phyloP scores from a whole-genome alignment of 2,113 vertebrate genomes.

The Microcebus jonahi region DNA sequence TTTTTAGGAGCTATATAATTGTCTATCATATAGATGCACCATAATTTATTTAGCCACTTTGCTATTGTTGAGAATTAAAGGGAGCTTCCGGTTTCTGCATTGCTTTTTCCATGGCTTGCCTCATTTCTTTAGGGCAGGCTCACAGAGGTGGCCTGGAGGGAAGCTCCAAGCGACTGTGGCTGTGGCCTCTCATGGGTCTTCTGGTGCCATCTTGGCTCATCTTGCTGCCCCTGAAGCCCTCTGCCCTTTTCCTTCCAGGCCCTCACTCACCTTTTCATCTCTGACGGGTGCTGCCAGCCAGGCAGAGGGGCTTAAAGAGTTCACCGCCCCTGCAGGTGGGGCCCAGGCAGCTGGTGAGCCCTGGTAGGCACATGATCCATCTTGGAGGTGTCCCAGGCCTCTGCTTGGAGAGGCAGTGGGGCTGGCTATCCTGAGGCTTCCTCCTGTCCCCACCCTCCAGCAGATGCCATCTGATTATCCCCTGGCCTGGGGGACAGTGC shows the following conservation, averaged over 20 bases:
- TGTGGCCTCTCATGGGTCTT: accelerated
- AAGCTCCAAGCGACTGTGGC: not conserved
- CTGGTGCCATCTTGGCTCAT: not conserved
- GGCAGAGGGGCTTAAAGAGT: not conserved
- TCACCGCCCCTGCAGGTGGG: not conserved
- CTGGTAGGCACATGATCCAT: not conserved
- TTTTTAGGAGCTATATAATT: not conserved
- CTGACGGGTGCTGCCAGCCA: not conserved
- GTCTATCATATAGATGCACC: not conserved
- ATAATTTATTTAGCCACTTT: not conserved
- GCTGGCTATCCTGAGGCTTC: not conserved
- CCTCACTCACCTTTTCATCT: not conserved
- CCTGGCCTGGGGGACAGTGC: not conserved
- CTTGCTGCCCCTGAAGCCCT: not conserved
- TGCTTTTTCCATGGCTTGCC: not conserved
- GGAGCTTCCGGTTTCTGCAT: not conserved
- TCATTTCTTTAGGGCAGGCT: not conserved
- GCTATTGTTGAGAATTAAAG: not conserved
- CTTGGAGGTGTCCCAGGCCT: not conserved
- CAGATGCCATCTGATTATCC: not conserved
- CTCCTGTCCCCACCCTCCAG: not conserved
- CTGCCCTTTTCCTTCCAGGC: not conserved
- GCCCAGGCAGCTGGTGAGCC: not conserved
- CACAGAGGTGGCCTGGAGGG: not conserved
- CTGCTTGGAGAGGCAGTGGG: not conserved